These are phyloP conservation scores for Perognathus longimembris DNA, from an alignment of 2,113 vertebrate genomes.

Conservation along the genomic window DNA sequence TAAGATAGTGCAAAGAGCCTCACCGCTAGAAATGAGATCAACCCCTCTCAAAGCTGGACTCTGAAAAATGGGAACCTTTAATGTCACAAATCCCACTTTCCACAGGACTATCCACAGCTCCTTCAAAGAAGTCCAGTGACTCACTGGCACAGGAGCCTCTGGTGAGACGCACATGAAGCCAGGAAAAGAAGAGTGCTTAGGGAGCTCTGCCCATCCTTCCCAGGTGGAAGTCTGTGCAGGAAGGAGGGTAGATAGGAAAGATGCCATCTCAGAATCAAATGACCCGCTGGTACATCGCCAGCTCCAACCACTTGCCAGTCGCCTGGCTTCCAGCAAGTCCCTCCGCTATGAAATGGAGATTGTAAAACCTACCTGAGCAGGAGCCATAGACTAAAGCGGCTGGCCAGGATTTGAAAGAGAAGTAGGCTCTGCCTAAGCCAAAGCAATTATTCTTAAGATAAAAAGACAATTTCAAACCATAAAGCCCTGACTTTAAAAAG, in stretches of 20 bases:
- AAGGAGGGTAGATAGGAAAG: neutral
- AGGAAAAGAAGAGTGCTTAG: neutral
- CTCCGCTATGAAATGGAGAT: neutral
- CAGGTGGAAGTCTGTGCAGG: rapidly evolving
- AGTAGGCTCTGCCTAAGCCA: neutral
- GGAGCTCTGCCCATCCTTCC: neutral
- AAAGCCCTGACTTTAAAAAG: neutral
- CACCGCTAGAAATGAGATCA: neutral
- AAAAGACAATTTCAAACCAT: neutral
- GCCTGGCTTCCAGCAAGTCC: rapidly evolving
- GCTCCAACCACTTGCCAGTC: neutral
- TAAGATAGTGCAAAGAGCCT: neutral
- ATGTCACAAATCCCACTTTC: neutral
- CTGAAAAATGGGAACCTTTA: neutral
- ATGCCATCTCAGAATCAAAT: neutral
- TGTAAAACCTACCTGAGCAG: neutral
- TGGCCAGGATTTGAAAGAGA: neutral
- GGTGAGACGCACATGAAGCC: neutral
- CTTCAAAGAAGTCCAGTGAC: neutral
- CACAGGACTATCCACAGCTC: neutral
- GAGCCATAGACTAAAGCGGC: neutral
- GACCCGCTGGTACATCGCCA: neutral
- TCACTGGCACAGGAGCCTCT: neutral
- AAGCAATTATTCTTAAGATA: neutral
- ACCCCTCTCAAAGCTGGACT: neutral